Percentiles rank a stretch among this genome's conserved stretches.
phyloP scores from a whole-genome alignment of 2,113 vertebrate species.

The Bettongia penicillata region DNA sequence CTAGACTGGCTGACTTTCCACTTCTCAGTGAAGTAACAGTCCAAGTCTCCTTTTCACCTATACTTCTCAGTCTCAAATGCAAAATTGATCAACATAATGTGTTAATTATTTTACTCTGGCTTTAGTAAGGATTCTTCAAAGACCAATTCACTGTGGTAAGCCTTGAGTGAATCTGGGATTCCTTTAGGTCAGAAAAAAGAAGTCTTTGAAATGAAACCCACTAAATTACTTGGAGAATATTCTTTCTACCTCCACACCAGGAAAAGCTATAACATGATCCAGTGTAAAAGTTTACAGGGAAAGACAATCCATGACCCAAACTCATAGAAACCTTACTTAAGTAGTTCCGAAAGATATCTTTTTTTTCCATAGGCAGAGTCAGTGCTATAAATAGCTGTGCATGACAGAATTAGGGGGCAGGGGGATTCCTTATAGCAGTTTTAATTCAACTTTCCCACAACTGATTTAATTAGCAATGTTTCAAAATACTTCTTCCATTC shows the following conservation, averaged over 20 bases:
- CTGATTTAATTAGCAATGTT: not conserved
- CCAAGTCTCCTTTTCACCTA: not conserved
- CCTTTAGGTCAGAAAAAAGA: not conserved
- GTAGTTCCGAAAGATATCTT: not conserved
- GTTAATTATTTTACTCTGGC: not conserved
- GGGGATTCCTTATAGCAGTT: not conserved
- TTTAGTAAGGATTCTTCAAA: not conserved
- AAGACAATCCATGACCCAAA: not conserved
- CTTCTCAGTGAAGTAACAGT: not conserved
- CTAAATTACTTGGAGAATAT: not conserved
- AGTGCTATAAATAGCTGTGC: not conserved
- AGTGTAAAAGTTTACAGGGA: not conserved
- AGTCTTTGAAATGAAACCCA: not conserved
- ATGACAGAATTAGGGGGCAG: not conserved
- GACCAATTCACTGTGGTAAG: not conserved
- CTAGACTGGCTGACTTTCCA: not conserved
- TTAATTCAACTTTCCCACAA: not conserved
- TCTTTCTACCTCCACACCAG: not conserved
- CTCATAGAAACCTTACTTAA: not conserved
- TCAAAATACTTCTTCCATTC: not conserved
- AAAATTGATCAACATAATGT: not conserved
- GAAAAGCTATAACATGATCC: not conserved
- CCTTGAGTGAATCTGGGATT: not conserved
- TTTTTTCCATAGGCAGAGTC: not conserved
- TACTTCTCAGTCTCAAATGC: not conserved